Percentiles rank a stretch among this genome's conserved stretches.
phyloP scores from a whole-genome alignment of 2,888 invertebrate species.

The Zaprionus lineosus region DNA sequence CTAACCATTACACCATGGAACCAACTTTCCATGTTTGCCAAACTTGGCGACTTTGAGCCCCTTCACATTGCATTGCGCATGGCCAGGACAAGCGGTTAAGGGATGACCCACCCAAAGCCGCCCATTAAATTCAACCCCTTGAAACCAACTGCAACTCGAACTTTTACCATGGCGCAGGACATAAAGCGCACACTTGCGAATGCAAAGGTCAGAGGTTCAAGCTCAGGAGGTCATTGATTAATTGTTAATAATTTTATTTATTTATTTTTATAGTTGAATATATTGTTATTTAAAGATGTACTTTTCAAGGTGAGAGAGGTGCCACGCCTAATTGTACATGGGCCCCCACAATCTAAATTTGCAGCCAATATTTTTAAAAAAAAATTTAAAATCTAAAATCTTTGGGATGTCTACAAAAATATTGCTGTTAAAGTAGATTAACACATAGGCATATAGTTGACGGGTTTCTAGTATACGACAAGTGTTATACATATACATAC shows the following conservation, averaged over 20 bases:
- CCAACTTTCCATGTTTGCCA: slow-evolving; percentile 51
- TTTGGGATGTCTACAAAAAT: slow-evolving; percentile 39
- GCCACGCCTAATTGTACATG: slow-evolving; percentile 11
- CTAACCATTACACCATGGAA: slow-evolving; percentile 83
- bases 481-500: slow-evolving; percentile 3
- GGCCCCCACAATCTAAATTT: background rate
- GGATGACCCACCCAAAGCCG: slow-evolving; percentile 3
- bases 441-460: slow-evolving; percentile 24
- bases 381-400: too few species aligned
- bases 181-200: background rate
- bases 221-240: background rate
- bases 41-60: slow-evolving; percentile 37
- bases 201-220: slow-evolving; percentile 5
- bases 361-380: too few species aligned
- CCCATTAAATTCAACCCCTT: slow-evolving; percentile 1
- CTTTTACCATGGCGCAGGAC: slow-evolving; percentile 6
- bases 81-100: slow-evolving; percentile 17
- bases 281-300: too few species aligned
- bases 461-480: slow-evolving; percentile 15
- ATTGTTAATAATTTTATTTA: background rate
- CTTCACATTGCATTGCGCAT: slow-evolving; percentile 52
- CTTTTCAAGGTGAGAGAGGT: slow-evolving; percentile 34
- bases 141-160: background rate
- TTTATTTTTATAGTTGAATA: background rate
- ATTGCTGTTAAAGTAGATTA: slow-evolving; percentile 11